phyloP scores from a whole-genome alignment of 1,140 invertebrate species.

The Atta colombica region DNA sequence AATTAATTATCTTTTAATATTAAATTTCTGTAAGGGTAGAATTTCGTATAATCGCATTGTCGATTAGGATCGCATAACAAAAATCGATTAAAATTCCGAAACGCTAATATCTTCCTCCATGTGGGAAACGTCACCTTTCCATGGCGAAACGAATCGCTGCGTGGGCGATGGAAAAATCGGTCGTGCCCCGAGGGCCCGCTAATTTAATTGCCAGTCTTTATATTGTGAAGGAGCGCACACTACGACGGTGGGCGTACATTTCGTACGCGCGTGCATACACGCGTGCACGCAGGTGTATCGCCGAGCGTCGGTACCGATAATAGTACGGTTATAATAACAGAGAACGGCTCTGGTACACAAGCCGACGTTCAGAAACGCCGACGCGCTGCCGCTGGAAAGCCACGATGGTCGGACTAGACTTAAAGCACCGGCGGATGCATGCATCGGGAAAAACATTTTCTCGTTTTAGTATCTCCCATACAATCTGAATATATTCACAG shows the following conservation, averaged over 20 bases:
- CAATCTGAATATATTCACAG: not conserved
- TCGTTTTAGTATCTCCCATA: conserved; percentile 26
- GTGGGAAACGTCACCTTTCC: conserved; percentile 18
- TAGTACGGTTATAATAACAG: conserved; percentile 80
- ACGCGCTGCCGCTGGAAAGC: conserved; percentile 43
- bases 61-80: not conserved
- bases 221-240: conserved; percentile 47
- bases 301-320: conserved; percentile 68
- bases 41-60: not conserved
- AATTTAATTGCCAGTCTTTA: conserved; percentile 75
- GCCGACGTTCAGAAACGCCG: conserved; percentile 54
- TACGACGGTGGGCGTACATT: conserved; percentile 56
- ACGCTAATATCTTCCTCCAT: not conserved
- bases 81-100: conserved; percentile 10
- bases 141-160: conserved; percentile 6
- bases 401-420: conserved; percentile 42
- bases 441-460: conserved; percentile 36
- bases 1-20: no score
- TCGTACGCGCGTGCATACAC: conserved; percentile 26
- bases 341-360: conserved; percentile 47
- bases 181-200: conserved; percentile 66
- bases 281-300: conserved; percentile 63
- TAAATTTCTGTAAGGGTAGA: no score
- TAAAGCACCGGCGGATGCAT: conserved; percentile 29
- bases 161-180: conserved; percentile 59